Conservation (phyloP, 2,113 vertebrate genomes). For the Cebidichthys violaceus region DNA sequence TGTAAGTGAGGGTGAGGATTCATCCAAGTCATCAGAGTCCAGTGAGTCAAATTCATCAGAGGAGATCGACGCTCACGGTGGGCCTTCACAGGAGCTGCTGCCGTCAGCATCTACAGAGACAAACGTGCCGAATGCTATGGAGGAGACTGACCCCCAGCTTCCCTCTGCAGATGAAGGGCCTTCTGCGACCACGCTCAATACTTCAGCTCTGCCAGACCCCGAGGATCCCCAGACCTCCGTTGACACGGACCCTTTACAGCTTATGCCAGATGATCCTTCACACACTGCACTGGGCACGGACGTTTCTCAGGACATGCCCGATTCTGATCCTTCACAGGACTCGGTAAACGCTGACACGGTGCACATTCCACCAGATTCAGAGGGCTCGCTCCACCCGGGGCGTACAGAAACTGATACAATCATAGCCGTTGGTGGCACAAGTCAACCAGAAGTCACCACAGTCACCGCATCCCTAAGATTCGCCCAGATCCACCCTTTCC, state of each 20-base stretch:
- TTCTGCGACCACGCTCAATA: background rate
- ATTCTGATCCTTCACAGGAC: too few species aligned
- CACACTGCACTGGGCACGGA: too few species aligned
- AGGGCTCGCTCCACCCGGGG: too few species aligned
- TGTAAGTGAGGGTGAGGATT: conserved; percentile 36
- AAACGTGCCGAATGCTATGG: background rate
- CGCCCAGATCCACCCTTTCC: too few species aligned
- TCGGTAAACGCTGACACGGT: too few species aligned
- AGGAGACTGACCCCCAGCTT: conserved; percentile 1
- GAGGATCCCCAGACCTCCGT: conserved; percentile 38
- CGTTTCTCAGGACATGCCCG: too few species aligned
- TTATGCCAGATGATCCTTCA: conserved; percentile 20
- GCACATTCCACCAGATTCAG: too few species aligned
- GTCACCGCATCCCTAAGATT: too few species aligned
- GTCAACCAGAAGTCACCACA: too few species aligned
- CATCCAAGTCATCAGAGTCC: conserved; percentile 69
- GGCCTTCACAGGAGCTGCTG: conserved; percentile 8
- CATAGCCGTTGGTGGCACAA: too few species aligned
- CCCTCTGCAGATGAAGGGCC: conserved; percentile 6
- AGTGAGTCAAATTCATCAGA: conserved; percentile 60
- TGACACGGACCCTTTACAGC: background rate
- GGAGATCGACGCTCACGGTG: background rate
- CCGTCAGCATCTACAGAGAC: background rate
- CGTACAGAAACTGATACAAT: too few species aligned
- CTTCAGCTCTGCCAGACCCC: background rate